A percentile compares a stretch with the other conserved stretches of the same genome.
phyloP scores from a whole-genome alignment of 2,888 invertebrate genomes.

The Acanthosepion esculentum region DNA sequence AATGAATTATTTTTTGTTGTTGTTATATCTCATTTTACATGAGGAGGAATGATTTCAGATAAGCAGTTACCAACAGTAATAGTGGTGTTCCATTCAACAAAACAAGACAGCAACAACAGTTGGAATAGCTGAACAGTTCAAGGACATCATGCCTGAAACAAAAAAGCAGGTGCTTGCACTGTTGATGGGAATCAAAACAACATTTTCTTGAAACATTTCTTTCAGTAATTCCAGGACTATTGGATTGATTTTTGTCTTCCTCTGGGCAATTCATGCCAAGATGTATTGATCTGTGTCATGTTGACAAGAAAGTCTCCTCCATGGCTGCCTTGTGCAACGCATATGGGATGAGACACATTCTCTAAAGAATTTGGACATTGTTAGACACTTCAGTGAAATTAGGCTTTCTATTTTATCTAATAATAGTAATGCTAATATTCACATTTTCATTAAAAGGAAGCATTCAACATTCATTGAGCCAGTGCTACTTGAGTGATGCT shows the following conservation, averaged over 20 bases:
- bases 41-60: no score
- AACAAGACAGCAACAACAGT: not conserved
- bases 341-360: not conserved
- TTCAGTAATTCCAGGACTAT: slow-evolving; percentile 2
- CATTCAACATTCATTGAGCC: no score
- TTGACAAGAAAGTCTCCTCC: slow-evolving; percentile 4
- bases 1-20: no score
- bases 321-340: not conserved
- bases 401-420: not conserved
- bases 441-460: no score
- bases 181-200: not conserved
- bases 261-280: not conserved
- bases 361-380: not conserved
- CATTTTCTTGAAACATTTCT: not conserved
- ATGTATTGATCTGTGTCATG: not conserved
- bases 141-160: not conserved
- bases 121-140: not conserved
- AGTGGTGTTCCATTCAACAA: no score
- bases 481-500: no score
- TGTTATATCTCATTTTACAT: no score
- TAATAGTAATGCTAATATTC: no score
- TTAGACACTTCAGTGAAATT: not conserved
- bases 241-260: not conserved
- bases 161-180: not conserved
- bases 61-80: no score